These are phyloP conservation scores for Gobio occitaniae DNA, from an alignment of 2,797 vertebrate species.

Conservation along the genomic window DNA sequence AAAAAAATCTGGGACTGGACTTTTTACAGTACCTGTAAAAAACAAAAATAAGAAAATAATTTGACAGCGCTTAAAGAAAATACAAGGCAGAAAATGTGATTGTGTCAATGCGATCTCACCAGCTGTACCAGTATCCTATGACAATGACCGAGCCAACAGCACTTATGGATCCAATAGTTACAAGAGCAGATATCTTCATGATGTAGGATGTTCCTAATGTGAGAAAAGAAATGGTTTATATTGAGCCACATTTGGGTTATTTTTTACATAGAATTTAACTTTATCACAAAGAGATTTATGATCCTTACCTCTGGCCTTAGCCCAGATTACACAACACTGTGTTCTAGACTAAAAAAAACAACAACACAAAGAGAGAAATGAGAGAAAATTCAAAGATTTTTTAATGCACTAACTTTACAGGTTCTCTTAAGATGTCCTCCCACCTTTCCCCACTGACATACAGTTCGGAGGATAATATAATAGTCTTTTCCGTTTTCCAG, in stretches of 20 bases:
- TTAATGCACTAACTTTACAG: background rate
- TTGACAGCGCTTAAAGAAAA: background rate
- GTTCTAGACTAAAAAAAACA: slow-evolving; percentile 68
- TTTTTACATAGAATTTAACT: background rate
- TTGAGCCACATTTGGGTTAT: background rate
- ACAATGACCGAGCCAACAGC: slow-evolving; percentile 62
- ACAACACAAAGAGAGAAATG: slow-evolving; percentile 31
- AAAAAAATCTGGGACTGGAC: slow-evolving; percentile 6
- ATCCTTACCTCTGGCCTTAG: slow-evolving; percentile 75
- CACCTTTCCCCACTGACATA: slow-evolving; percentile 91
- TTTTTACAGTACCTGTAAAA: slow-evolving; percentile 27
- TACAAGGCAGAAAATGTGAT: background rate
- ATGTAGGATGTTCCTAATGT: slow-evolving; percentile 71
- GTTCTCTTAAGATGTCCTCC: background rate
- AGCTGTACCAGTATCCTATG: slow-evolving; percentile 64
- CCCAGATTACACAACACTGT: slow-evolving; percentile 79
- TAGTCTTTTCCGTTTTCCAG: slow-evolving; percentile 85
- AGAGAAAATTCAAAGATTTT: background rate
- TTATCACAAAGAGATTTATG: background rate
- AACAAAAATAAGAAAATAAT: background rate
- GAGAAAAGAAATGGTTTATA: background rate
- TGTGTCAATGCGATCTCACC: slow-evolving; percentile 62
- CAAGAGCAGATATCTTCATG: slow-evolving; percentile 68
- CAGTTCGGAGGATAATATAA: slow-evolving; percentile 84
- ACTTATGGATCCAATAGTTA: slow-evolving; percentile 64